phyloP scores from a whole-genome alignment of 2,113 vertebrate species.

The Gymnocephalus cernua region DNA sequence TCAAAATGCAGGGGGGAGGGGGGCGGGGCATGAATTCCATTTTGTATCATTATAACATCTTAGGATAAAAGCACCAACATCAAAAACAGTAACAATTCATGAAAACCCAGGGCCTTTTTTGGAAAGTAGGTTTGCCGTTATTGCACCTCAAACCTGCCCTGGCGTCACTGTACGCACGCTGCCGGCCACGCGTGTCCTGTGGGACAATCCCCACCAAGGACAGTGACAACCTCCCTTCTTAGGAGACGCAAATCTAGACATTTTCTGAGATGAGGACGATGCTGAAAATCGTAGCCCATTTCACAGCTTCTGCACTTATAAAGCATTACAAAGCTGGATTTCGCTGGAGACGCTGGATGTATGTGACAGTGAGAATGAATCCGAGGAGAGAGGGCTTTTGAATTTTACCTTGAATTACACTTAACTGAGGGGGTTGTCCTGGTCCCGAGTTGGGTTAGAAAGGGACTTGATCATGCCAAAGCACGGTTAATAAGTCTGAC shows the following conservation, averaged over 20 bases:
- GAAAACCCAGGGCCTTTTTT: constrained; percentile 70
- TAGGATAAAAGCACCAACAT: constrained; percentile 86
- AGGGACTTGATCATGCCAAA: constrained; percentile 40
- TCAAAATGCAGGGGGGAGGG: constrained; percentile 74
- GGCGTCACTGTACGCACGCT: constrained; percentile 52
- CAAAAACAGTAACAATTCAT: constrained; percentile 80
- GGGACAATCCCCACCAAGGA: constrained; percentile 19
- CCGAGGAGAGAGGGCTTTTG: constrained; percentile 8
- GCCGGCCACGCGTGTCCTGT: constrained; percentile 16
- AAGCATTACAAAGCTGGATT: constrained; percentile 56
- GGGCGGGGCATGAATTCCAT: constrained; percentile 65
- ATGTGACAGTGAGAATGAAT: constrained; percentile 60
- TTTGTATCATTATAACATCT: constrained; percentile 78
- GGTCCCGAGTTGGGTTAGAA: constrained; percentile 66
- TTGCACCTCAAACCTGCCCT: constrained; percentile 83
- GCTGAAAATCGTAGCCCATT: constrained; percentile 58
- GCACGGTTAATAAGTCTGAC: constrained; percentile 26
- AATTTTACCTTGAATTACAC: constrained; percentile 11
- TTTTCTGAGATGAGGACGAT: constrained; percentile 71
- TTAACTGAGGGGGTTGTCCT: constrained; percentile 16
- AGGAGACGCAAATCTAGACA: constrained; percentile 42
- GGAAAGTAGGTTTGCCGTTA: constrained; percentile 80
- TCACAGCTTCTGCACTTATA: constrained; percentile 58
- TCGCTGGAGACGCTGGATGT: constrained; percentile 40
- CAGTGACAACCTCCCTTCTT: constrained; percentile 34